Evolutionary conservation across 2,113 vertebrate species (phyloP).

Genomic region (Anhinga anhinga): DNA sequence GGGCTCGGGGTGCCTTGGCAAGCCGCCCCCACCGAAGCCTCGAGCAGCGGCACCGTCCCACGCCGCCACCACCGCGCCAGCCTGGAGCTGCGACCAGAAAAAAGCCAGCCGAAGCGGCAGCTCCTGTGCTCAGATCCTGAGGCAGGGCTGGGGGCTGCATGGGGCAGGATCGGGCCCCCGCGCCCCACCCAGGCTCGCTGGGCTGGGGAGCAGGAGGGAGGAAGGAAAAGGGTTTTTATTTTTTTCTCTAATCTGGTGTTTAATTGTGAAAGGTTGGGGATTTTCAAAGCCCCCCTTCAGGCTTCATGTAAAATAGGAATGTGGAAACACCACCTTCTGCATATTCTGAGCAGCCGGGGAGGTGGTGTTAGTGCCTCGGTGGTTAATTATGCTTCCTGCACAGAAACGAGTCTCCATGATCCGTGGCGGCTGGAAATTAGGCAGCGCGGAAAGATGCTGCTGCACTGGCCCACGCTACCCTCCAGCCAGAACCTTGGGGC

Average conservation of each 20-base stretch:
- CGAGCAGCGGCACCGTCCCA: not conserved
- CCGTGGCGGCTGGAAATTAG: not conserved
- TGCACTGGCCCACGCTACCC: fast-evolving
- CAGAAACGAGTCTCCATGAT: not conserved
- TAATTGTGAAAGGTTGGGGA: not conserved
- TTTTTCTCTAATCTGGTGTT: not conserved
- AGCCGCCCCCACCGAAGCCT: not conserved
- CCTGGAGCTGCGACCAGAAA: not conserved
- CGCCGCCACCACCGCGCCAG: fast-evolving
- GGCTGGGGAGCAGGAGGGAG: not conserved
- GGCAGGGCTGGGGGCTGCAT: too few relatives aligned
- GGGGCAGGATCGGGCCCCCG: not conserved
- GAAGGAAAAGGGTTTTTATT: not conserved
- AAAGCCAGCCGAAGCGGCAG: not conserved
- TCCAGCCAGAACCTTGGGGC: fast-evolving
- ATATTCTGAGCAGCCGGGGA: not conserved
- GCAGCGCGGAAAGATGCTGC: not conserved
- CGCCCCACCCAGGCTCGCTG: not conserved
- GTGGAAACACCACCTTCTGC: not conserved
- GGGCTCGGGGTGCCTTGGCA: too few relatives aligned
- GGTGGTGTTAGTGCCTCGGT: fast-evolving
- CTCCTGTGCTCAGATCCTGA: not conserved
- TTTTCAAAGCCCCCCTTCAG: not conserved
- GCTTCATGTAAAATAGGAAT: not conserved
- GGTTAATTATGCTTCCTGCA: not conserved